Conservation (phyloP, 2,113 vertebrate species). For the Reinhardtius hippoglossoides region DNA sequence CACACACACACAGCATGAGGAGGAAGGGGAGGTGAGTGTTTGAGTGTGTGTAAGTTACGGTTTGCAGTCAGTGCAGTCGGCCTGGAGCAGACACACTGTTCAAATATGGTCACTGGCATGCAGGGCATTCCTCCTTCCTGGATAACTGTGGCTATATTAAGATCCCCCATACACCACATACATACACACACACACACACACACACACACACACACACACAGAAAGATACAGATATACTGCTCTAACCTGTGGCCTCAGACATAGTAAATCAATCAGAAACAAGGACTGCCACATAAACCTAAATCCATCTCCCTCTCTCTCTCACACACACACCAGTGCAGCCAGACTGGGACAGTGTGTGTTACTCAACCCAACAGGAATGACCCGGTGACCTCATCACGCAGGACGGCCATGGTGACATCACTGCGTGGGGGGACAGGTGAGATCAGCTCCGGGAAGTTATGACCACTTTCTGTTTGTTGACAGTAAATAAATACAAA, state of each 20-base stretch:
- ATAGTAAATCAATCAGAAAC: constrained; percentile 59
- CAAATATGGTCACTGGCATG: constrained; percentile 81
- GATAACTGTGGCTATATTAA: constrained; percentile 80
- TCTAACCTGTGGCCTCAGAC: constrained; percentile 43
- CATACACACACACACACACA: not conserved
- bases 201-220: constrained; percentile 12
- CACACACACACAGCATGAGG: constrained; percentile 15
- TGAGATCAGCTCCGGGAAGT: constrained; percentile 60
- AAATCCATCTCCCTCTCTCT: constrained; percentile 45
- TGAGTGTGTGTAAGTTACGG: constrained; percentile 55
- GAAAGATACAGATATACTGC: constrained; percentile 26
- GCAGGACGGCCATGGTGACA: constrained; percentile 54
- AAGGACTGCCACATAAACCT: constrained; percentile 40
- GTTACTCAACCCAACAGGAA: constrained; percentile 66
- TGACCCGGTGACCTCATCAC: constrained; percentile 70
- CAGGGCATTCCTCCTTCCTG: constrained; percentile 77
- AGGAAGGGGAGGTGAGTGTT: constrained; percentile 55
- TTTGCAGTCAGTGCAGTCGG: constrained; percentile 53
- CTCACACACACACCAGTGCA: constrained; percentile 30
- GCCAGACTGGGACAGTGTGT: constrained; percentile 15
- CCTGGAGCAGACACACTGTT: constrained; percentile 62
- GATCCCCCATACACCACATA: constrained; percentile 39
- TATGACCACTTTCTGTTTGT: constrained; percentile 40
- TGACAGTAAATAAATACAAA: constrained; percentile 25
- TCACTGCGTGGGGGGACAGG: constrained; percentile 47